phyloP scores from a whole-genome alignment of 1,140 invertebrate species.

The Littorina saxatilis region DNA sequence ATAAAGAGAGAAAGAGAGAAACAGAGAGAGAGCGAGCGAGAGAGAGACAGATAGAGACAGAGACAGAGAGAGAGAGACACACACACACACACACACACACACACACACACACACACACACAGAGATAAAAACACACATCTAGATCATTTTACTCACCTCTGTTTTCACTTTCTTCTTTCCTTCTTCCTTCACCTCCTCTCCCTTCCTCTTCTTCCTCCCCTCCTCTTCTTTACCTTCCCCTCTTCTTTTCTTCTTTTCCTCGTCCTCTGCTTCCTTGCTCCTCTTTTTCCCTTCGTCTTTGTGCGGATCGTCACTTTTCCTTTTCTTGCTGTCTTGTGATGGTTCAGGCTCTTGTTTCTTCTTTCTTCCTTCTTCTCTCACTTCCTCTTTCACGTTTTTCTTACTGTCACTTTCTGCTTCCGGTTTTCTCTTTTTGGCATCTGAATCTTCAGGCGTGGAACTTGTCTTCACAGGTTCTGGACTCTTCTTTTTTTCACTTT shows the following conservation, averaged over 20 bases:
- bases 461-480: neutral
- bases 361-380: constrained; percentile 50
- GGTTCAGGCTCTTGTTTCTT: constrained; percentile 50
- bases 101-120: neutral
- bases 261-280: constrained; percentile 24
- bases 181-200: constrained; percentile 17
- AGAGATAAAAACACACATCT: no score
- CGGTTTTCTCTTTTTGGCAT: constrained; percentile 46
- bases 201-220: constrained; percentile 21
- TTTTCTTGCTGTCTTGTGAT: constrained; percentile 25
- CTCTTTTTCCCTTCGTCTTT: constrained; percentile 16
- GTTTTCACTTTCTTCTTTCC: neutral
- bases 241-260: neutral
- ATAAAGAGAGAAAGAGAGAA: no score
- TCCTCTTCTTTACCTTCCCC: constrained; percentile 21
- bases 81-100: neutral
- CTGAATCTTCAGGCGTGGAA: constrained; percentile 29
- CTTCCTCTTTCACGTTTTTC: constrained; percentile 24
- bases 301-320: constrained; percentile 29
- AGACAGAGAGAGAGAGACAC: neutral
- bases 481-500: constrained; percentile 32
- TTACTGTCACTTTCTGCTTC: constrained; percentile 38
- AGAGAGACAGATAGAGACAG: no score
- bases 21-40: no score
- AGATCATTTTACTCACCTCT: neutral